Percentiles rank a stretch among this genome's conserved stretches.
Conservation (phyloP, 1,140 invertebrate species). For the Latrodectus geometricus region DNA sequence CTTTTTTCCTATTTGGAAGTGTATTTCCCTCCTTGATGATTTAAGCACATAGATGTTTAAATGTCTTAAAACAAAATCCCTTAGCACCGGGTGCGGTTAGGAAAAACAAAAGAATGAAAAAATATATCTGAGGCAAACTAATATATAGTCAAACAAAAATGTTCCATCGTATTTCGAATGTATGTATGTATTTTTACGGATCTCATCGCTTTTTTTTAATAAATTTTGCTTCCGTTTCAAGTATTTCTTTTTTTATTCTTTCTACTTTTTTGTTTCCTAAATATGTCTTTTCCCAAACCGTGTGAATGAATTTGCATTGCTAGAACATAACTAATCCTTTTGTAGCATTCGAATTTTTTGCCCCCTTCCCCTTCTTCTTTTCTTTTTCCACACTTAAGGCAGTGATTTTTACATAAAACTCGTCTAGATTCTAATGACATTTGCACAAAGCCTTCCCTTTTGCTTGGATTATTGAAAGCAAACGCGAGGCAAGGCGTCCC, state of each 20-base stretch:
- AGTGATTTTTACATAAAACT: constrained; percentile 60
- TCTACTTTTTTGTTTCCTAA: constrained; percentile 31
- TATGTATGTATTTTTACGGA: constrained; percentile 56
- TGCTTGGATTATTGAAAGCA: constrained; percentile 60
- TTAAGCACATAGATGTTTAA: constrained; percentile 60
- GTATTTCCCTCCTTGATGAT: constrained; percentile 39
- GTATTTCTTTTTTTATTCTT: constrained; percentile 9
- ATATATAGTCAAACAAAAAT: constrained; percentile 60
- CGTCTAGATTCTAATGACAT: constrained; percentile 61
- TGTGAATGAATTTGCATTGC: constrained; percentile 57
- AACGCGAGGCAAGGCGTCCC: constrained; percentile 24
- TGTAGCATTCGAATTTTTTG: constrained; percentile 44
- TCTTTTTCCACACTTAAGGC: constrained; percentile 27
- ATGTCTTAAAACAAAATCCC: constrained; percentile 60
- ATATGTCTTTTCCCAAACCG: constrained; percentile 36
- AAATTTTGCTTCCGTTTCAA: constrained; percentile 60
- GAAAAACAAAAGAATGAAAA: constrained; percentile 36
- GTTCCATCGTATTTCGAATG: constrained; percentile 35
- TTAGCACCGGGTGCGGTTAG: constrained; percentile 43
- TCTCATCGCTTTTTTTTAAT: constrained; percentile 55
- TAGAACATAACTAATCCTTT: constrained; percentile 58
- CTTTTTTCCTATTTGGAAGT: constrained; percentile 3
- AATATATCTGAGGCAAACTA: constrained; percentile 47
- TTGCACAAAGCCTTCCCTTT: constrained; percentile 48
- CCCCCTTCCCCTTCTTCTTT: not conserved